Percentiles rank a stretch among this genome's conserved stretches.
These are phyloP conservation scores for Diloba caeruleocephala DNA, from an alignment of 2,888 invertebrate genomes.

Conservation along the genomic window DNA sequence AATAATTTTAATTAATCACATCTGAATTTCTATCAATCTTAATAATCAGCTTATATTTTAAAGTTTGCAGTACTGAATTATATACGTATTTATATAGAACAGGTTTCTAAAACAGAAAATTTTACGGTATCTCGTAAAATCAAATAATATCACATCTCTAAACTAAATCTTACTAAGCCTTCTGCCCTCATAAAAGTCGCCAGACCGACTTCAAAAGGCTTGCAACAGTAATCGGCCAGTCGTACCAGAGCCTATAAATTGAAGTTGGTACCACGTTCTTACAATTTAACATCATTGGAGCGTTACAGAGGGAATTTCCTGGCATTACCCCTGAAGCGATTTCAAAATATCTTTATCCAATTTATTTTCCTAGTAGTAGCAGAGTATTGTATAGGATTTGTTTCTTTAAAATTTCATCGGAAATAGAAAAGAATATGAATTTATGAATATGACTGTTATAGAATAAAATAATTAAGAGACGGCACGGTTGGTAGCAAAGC, in stretches of 20 bases:
- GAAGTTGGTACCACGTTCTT: constrained; percentile 52
- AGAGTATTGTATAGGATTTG: constrained; percentile 13
- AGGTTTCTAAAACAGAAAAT: too few species aligned
- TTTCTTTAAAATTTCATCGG: background rate
- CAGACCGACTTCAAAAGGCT: constrained; percentile 45
- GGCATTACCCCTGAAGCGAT: constrained; percentile 58
- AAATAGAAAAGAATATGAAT: too few species aligned
- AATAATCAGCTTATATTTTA: too few species aligned
- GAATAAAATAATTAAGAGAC: too few species aligned
- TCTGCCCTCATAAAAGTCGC: constrained; percentile 45
- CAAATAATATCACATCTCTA: constrained; percentile 12
- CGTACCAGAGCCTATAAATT: constrained; percentile 54
- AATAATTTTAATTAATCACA: too few species aligned
- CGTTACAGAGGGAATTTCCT: constrained; percentile 58
- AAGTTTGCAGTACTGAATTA: too few species aligned
- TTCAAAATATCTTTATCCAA: constrained; percentile 79
- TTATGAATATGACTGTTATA: too few species aligned
- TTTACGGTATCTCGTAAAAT: constrained; percentile 22
- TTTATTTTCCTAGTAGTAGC: constrained; percentile 58
- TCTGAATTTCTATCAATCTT: too few species aligned
- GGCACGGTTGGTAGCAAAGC: too few species aligned
- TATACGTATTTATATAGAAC: too few species aligned
- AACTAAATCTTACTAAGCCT: constrained; percentile 42
- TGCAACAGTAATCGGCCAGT: constrained; percentile 50
- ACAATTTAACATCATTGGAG: constrained; percentile 62